These are phyloP conservation scores for Mycetomoellerius zeteki DNA, from an alignment of 1,140 invertebrate species.

Conservation along the genomic window DNA sequence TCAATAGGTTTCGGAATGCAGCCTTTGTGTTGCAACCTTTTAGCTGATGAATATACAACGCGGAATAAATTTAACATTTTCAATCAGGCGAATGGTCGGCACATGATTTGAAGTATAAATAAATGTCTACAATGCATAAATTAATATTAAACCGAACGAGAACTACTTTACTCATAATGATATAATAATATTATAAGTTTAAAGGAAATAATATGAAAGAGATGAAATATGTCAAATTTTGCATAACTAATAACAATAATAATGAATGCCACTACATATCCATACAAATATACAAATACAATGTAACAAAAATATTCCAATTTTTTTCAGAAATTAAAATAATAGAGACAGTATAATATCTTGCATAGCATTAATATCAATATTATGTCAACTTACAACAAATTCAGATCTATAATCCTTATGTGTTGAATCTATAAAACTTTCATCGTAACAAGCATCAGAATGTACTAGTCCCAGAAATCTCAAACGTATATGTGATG, in stretches of 20 bases:
- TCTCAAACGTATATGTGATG: constrained; percentile 86
- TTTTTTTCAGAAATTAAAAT: constrained; percentile 9
- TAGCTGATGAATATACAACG: too few species aligned
- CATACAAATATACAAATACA: background rate
- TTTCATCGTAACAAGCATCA: constrained; percentile 88
- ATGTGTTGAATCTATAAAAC: constrained; percentile 87
- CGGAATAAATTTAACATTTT: constrained; percentile 1
- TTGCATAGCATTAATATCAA: constrained; percentile 15
- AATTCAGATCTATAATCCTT: constrained; percentile 85
- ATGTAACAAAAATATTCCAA: constrained; percentile 17
- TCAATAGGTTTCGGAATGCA: too few species aligned
- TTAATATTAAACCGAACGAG: background rate
- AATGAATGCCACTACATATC: background rate
- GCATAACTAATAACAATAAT: constrained; percentile 9
- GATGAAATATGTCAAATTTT: constrained; percentile 5
- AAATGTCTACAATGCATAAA: background rate
- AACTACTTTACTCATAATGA: background rate
- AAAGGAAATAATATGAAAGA: constrained; percentile 7
- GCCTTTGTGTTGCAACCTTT: too few species aligned
- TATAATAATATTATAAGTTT: constrained; percentile 11
- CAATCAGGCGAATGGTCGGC: background rate
- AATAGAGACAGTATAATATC: constrained; percentile 27
- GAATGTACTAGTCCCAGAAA: constrained; percentile 90
- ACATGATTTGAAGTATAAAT: background rate
- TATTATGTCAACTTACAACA: constrained; percentile 81